Evolutionary conservation across 1,140 invertebrate species (phyloP).

Genomic region (Sarcophaga bullata): DNA sequence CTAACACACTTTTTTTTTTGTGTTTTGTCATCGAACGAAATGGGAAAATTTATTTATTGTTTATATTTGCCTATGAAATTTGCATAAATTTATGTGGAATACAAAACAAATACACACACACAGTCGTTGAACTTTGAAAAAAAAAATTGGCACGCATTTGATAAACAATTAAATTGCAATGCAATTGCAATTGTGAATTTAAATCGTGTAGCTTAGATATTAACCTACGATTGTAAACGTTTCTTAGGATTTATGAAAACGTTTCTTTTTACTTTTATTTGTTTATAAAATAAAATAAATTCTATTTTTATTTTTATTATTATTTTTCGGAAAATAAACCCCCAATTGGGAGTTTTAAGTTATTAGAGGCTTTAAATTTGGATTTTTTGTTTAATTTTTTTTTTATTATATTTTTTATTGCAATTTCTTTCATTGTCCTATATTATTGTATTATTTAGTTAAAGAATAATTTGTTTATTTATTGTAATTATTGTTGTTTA

Average conservation of each 20-base stretch:
- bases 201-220: too few relatives aligned
- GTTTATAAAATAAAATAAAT: too few relatives aligned
- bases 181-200: too few relatives aligned
- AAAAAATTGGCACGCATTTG: not conserved
- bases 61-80: too few relatives aligned
- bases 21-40: too few relatives aligned
- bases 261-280: too few relatives aligned
- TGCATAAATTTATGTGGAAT: too few relatives aligned
- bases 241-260: too few relatives aligned
- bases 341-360: not conserved
- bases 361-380: not conserved
- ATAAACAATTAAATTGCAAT: not conserved
- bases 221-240: too few relatives aligned
- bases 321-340: not conserved
- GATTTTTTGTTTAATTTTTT: not conserved
- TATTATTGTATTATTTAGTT: slow-evolving; percentile 2
- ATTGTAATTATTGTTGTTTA: not conserved
- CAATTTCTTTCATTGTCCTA: slow-evolving; percentile 1
- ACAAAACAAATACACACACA: not conserved
- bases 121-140: slow-evolving; percentile 12
- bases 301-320: too few relatives aligned
- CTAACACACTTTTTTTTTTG: too few relatives aligned
- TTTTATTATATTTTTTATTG: not conserved
- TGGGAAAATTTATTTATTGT: too few relatives aligned
- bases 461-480: not conserved